Evolutionary conservation across 2,113 vertebrate genomes (phyloP).

Genomic region (Terrapene triunguis): DNA sequence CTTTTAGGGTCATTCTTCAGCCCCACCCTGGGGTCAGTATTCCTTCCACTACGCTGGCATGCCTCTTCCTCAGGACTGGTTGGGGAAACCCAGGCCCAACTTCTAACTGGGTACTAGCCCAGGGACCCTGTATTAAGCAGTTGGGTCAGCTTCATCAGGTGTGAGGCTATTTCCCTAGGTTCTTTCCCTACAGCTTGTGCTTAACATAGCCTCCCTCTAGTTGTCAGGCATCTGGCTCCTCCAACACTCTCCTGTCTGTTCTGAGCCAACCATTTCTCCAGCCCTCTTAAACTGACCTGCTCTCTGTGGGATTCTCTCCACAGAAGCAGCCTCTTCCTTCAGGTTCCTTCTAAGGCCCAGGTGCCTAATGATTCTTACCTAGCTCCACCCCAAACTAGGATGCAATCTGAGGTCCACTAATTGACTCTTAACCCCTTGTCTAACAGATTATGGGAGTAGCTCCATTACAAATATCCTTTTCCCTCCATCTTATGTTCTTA

Average conservation of each 20-base stretch:
- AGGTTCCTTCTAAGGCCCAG: neutral
- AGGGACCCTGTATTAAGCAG: too few relatives aligned
- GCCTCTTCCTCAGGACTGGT: too few relatives aligned
- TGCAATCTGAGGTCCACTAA: neutral
- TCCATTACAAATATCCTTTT: neutral
- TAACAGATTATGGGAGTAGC: neutral
- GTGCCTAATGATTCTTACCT: neutral
- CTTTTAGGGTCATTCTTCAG: too few relatives aligned
- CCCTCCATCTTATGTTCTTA: neutral
- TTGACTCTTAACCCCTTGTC: neutral
- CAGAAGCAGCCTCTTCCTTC: neutral
- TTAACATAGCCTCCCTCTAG: neutral
- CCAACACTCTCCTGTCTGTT: neutral
- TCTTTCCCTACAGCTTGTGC: neutral
- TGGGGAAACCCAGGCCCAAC: too few relatives aligned
- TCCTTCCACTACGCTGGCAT: too few relatives aligned
- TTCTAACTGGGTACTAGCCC: too few relatives aligned
- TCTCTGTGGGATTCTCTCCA: neutral
- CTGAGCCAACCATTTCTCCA: neutral
- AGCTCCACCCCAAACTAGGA: neutral
- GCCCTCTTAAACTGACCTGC: neutral
- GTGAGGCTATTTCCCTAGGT: too few relatives aligned
- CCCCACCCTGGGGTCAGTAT: too few relatives aligned
- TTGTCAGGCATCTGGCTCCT: neutral
- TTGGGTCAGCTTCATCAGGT: too few relatives aligned